phyloP scores from a whole-genome alignment of 2,888 invertebrate species.

The Cheilosia impressa region DNA sequence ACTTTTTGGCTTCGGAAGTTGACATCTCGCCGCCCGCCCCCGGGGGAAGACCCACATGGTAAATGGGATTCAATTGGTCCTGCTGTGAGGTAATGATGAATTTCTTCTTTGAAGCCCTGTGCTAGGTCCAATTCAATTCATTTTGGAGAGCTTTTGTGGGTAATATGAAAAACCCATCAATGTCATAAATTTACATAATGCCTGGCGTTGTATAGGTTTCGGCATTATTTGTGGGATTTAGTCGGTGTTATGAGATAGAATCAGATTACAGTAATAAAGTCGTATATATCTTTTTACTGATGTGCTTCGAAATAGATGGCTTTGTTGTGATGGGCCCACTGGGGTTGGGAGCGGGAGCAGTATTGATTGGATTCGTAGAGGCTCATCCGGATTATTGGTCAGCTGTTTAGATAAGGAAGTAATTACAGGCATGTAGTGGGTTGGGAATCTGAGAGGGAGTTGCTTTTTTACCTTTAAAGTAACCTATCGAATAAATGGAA shows the following conservation, averaged over 20 bases:
- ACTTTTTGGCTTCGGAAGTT: constrained; percentile 40
- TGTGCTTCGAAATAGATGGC: not conserved
- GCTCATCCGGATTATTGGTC: too few relatives aligned
- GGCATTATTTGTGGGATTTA: not conserved
- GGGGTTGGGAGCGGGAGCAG: too few relatives aligned
- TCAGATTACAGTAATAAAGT: constrained; percentile 6
- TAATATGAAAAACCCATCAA: constrained; percentile 13
- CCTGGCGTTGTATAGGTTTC: constrained; percentile 4
- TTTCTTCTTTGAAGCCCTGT: not conserved
- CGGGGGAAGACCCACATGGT: constrained; percentile 4
- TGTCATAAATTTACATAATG: constrained; percentile 28
- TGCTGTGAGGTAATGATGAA: constrained; percentile 42
- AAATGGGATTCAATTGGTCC: constrained; percentile 32
- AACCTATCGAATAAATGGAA: too few relatives aligned
- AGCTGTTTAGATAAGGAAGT: too few relatives aligned
- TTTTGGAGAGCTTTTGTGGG: constrained; percentile 17
- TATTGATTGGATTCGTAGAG: too few relatives aligned
- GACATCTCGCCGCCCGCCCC: constrained; percentile 3
- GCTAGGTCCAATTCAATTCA: constrained; percentile 6
- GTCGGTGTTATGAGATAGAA: not conserved
- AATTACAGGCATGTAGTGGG: too few relatives aligned
- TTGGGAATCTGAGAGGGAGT: too few relatives aligned
- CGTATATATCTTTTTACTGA: not conserved
- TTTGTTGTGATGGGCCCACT: not conserved
- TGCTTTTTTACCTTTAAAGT: too few relatives aligned